These are phyloP conservation scores for Temnothorax ravouxi DNA, from an alignment of 2,888 invertebrate species.

Conservation along the genomic window DNA sequence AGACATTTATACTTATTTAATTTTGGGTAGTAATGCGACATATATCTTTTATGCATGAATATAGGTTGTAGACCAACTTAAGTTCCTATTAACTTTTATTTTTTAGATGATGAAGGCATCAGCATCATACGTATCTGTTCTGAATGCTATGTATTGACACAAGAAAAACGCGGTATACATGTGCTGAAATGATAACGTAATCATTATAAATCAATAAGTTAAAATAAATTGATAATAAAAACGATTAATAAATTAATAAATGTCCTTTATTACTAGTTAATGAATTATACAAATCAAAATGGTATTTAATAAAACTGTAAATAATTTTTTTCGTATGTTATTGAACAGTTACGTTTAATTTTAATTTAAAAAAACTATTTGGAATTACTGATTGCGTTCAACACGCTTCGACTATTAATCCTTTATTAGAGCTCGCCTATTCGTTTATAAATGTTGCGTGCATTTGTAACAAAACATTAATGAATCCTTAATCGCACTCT, in stretches of 20 bases:
- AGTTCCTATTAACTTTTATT: not conserved
- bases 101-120: slow-evolving; percentile 65
- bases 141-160: slow-evolving; percentile 30
- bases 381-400: too few relatives aligned
- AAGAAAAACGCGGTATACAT: not conserved
- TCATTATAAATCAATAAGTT: not conserved
- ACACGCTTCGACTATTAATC: too few relatives aligned
- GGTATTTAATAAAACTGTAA: not conserved
- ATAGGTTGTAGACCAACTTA: not conserved
- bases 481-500: not conserved
- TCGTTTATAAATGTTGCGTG: not conserved
- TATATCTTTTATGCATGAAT: too few relatives aligned
- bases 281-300: not conserved
- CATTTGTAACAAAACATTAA: not conserved
- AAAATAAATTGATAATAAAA: not conserved
- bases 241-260: not conserved
- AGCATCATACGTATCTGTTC: slow-evolving; percentile 62
- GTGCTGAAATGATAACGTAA: not conserved
- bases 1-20: not conserved
- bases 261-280: not conserved
- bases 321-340: slow-evolving; percentile 16
- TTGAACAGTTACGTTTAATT: not conserved
- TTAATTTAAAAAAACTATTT: too few relatives aligned
- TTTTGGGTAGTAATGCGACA: not conserved
- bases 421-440: not conserved